Evolutionary conservation across 2,113 vertebrate genomes (phyloP), one percentile per base, ranked within the genome.

Genomic region (Lathamus discolor): DNA sequence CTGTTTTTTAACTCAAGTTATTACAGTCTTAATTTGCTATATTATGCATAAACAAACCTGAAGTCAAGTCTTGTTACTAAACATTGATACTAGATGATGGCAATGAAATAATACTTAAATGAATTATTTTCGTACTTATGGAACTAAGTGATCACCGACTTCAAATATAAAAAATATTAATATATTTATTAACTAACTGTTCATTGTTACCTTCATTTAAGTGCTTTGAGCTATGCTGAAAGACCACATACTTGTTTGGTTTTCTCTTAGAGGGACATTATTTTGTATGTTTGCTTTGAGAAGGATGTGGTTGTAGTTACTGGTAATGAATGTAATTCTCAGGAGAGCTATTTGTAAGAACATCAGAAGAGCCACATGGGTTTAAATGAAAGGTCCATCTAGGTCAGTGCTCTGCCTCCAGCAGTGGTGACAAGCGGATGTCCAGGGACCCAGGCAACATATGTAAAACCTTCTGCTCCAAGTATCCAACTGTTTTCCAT

Each of bases 41-140:
- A 48, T 77, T 82, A 52, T 20, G 1, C 75, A 72, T 74, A 90
- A 48, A 91, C 3, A 14, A 95, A 82, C 35, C 31, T 85, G 27
- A 49, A 95, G 17, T 73, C 66, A 49, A 94, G 17, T 69, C 66
- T 86, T 82, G 54, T 57, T 82, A 52, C 55, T 90, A 37, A 90
- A 66, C 48, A 62, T 79, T 86, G 76, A 73, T 63, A 61, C 52
- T 86, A 80, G 57, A 39, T 78, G 52, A 80, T 77, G 57, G 31
- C 59, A 90, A 64, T 79, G 55, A 78, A 95, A 85, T 24, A 64
- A 81, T 91, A 70, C 64, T 90, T 89, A 94, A 92, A 93, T 57
- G 4, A 85, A 87, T 92, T 63, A 83, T 51, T 93, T 86, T 84
- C 78, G 55, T 90, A 62, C 67, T 85, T 25, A 24, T 84, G 39